These are phyloP conservation scores for Pseudococcus viburni DNA, from an alignment of 2,888 invertebrate genomes.

Conservation along the genomic window DNA sequence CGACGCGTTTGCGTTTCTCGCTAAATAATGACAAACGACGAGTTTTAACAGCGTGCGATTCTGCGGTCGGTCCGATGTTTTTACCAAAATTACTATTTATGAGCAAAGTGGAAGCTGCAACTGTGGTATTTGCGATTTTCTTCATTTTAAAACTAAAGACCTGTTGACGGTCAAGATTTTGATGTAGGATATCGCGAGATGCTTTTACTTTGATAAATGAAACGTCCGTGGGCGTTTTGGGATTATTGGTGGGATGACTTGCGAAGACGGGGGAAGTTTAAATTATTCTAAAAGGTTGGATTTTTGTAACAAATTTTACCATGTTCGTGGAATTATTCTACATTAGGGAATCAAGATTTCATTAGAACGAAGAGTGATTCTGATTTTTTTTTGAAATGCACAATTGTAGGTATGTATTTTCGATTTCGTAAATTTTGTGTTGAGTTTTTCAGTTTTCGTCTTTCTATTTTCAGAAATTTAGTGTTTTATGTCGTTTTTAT, in stretches of 20 bases:
- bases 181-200: neutral
- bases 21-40: conserved; percentile 38
- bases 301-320: neutral
- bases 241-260: neutral
- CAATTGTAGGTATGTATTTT: too few relatives aligned
- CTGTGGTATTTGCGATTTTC: neutral
- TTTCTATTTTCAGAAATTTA: too few relatives aligned
- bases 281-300: neutral
- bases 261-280: neutral
- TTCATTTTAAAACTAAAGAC: neutral
- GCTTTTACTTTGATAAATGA: conserved; percentile 17
- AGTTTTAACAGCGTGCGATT: neutral
- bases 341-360: too few relatives aligned
- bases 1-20: neutral
- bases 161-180: conserved; percentile 17
- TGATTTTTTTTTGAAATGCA: too few relatives aligned
- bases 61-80: conserved; percentile 43
- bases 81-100: conserved; percentile 19
- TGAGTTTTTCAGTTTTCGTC: too few relatives aligned
- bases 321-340: neutral
- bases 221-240: neutral
- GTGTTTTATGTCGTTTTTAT: too few relatives aligned
- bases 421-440: too few relatives aligned
- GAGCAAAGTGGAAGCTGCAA: neutral
- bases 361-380: too few relatives aligned